Conservation (phyloP, 2,888 invertebrate species). For the Choristoneura rosaceana region DNA sequence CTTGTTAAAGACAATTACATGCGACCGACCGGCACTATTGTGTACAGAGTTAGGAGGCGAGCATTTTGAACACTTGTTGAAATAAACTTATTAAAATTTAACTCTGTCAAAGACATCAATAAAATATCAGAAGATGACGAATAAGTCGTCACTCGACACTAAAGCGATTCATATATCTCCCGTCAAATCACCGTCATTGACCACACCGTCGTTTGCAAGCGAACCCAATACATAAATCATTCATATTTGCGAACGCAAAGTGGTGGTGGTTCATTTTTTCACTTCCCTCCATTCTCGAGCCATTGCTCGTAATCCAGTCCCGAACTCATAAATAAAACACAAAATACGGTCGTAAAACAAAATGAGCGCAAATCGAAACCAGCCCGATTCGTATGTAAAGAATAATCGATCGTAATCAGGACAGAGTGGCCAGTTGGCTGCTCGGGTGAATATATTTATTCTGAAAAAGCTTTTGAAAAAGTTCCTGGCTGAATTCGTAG, state of each 20-base stretch:
- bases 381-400: constrained; percentile 22
- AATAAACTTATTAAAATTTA: no score
- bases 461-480: neutral
- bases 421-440: constrained; percentile 16
- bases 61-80: no score
- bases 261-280: constrained; percentile 39
- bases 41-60: no score
- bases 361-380: constrained; percentile 41
- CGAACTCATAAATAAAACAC: constrained; percentile 41
- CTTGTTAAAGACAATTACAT: no score
- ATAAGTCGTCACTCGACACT: constrained; percentile 1
- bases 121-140: neutral
- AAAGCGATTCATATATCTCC: constrained; percentile 9
- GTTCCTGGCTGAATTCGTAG: no score
- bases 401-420: constrained; percentile 17
- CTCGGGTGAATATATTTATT: neutral
- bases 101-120: neutral
- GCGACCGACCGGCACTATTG: no score
- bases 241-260: constrained; percentile 37
- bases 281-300: constrained; percentile 37
- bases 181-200: constrained; percentile 28
- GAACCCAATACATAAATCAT: constrained; percentile 40
- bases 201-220: constrained; percentile 27
- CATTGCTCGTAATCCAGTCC: constrained; percentile 35
- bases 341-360: constrained; percentile 41